Evolutionary conservation across 1,140 invertebrate genomes (phyloP), one percentile per base, ranked within the genome.

Genomic region (Orchestia grillus): DNA sequence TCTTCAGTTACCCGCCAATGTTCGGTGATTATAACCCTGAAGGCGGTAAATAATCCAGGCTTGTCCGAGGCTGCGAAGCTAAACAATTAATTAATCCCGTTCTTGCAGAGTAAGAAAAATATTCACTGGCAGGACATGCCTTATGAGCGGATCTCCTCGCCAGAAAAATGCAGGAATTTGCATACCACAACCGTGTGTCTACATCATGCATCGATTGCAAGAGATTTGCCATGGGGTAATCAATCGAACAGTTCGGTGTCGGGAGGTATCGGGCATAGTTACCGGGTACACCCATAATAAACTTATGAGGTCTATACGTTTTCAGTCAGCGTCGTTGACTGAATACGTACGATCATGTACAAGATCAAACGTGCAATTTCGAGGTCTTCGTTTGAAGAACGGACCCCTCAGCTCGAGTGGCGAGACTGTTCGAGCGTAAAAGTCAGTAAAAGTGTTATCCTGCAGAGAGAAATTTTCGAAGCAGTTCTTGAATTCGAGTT

Each of bases 51-150:
- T 94, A 94, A 94, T 94, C 92, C 44, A 15, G 36, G n/a, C 43
- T 44, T 94, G 92, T 94, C 92, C 92, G 23, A 94, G 47, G 43
- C 92, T 45, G 92, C 44, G 92, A 94, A 45, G 43, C 92, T 47
- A 94, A 94, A 94, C 92, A 94, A 94, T 94, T 94, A 94, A 94
- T 94, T 94, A 94, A 94, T 94, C 41, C 43, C 92, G 8, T 94
- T 94, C 92, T 94, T 44, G 62, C 15, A 36, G 36, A 36, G 62
- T 77, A 77, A 77, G 62, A 77, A 77, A 77, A 77, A 77, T 77
- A 36, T 77, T 77, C 36, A 77, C 62, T 8, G 28, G 62, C 11
- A 77, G 62, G 62, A 77, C 62, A 77, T 77, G 62, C 62, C 11
- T 77, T 77, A 77, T 36, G 62, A 77, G 28, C 62, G 62, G 62